These are phyloP conservation scores for Apamea monoglypha DNA, from an alignment of 2,888 invertebrate genomes.

Conservation along the genomic window DNA sequence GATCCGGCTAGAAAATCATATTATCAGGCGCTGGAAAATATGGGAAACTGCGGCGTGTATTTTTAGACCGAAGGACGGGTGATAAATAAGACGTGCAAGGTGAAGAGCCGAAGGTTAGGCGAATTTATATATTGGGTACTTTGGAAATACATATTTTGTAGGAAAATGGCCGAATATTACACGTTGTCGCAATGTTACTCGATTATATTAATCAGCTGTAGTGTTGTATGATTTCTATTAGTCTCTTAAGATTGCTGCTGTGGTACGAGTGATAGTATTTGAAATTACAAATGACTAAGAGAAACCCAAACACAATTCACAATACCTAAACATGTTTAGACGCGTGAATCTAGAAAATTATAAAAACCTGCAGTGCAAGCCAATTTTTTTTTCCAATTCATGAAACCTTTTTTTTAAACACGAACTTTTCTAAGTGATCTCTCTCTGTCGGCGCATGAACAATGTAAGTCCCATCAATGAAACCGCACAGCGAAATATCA, in stretches of 20 bases:
- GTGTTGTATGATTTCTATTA: neutral
- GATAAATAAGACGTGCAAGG: conserved; percentile 64
- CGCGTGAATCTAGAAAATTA: neutral
- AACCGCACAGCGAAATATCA: conserved; percentile 87
- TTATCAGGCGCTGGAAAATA: conserved; percentile 65
- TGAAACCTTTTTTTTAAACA: neutral
- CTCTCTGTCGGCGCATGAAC: conserved; percentile 56
- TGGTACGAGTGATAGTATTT: neutral
- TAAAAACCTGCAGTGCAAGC: neutral
- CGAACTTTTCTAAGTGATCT: conserved; percentile 24
- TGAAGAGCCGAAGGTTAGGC: conserved; percentile 57
- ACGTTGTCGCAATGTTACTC: conserved; percentile 5
- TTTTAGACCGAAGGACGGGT: conserved; percentile 73
- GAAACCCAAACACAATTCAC: neutral
- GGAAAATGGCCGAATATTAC: neutral
- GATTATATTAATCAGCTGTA: neutral
- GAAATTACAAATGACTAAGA: neutral
- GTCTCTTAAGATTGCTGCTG: neutral
- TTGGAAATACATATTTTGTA: conserved; percentile 33
- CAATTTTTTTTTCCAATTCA: neutral
- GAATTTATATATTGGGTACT: conserved; percentile 43
- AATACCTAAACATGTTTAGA: neutral
- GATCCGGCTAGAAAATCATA: conserved; percentile 68
- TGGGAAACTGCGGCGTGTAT: conserved; percentile 67
- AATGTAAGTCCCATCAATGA: conserved; percentile 83